phyloP scores from a whole-genome alignment of 1,140 invertebrate genomes.

The Drosophila pectinifera region DNA sequence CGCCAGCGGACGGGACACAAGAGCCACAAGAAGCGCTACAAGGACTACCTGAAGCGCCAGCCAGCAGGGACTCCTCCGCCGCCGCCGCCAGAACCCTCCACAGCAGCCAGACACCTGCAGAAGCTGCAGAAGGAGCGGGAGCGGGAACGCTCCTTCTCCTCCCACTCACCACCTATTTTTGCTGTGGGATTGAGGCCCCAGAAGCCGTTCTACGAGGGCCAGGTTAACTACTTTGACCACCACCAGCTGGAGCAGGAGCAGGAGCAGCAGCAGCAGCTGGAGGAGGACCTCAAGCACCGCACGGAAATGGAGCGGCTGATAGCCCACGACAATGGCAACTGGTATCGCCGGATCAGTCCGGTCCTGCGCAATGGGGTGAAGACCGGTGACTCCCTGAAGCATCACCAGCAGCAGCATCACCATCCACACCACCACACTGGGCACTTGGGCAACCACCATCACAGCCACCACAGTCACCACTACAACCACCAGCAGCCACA shows the following conservation, averaged over 20 bases:
- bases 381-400: conserved; percentile 18
- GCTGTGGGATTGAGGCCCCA: conserved; percentile 47
- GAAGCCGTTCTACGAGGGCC: conserved; percentile 76
- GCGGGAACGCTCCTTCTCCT: conserved; percentile 4
- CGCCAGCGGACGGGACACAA: conserved; percentile 72
- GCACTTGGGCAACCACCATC: conserved; percentile 30
- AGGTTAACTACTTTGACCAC: conserved; percentile 74
- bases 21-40: conserved; percentile 79
- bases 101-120: conserved; percentile 22
- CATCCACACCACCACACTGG: conserved; percentile 29
- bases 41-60: conserved; percentile 69
- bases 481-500: conserved; percentile 19
- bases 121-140: conserved; percentile 44
- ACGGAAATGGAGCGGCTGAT: conserved; percentile 70
- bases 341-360: conserved; percentile 76
- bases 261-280: conserved; percentile 9
- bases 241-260: conserved; percentile 18
- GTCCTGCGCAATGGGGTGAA: conserved; percentile 72
- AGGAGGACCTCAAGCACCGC: conserved; percentile 45
- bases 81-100: neutral
- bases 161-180: conserved; percentile 61
- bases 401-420: conserved; percentile 19
- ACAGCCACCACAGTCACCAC: conserved; percentile 17
- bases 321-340: conserved; percentile 64
- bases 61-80: neutral